Base-by-base conservation (phyloP, 2,888 invertebrate species). In the Acleris literana region DNA sequence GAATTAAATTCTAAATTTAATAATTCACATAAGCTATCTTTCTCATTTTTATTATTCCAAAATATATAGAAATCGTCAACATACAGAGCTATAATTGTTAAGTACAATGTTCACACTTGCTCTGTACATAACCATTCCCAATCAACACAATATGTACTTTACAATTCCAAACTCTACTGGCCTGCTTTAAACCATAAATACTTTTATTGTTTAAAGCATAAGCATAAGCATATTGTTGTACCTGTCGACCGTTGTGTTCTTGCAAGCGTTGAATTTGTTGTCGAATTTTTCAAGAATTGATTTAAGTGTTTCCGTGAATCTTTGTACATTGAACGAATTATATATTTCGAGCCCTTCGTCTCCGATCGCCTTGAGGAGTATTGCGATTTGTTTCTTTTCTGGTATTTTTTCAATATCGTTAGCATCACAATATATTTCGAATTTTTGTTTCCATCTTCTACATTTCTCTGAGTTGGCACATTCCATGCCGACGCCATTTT, bases 391-490 rank as follows among this genome's bases (percentile, higher is more conserved):
- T 29, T 58, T 67, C 4, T 33, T 39, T 0, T 62, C 52, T 1
- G 62, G 22, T 6, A 53, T 7, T n/a, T 54, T 67, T 0, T 62
- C 57, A 1, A 62, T 9, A 18, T 67, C 66, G 48, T 54, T 67
- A n/a, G 58, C 62, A 17, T 62, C 58, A 4, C 4, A 43, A 17
- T 33, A 62, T 16, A 62, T 67, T 39, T 53, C 22, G 16, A 67
- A 49, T 49, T 54, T 66, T 20, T 62, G 54, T 17, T 54, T 62
- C 62, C 66, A 62, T n/a, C n/a, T n/a, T n/a, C n/a, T n/a, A n/a
- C n/a, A n/a, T 11, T 52, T 60, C 9, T 60, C 60, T 9, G 29
- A 46, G 25, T 29, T 29, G 1, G 46, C 11, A 13, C 25, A n/a
- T 5, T 57, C 17, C 0, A 6, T 7, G 46, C 22, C 2, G 3